These are phyloP conservation scores for Argopecten irradians DNA, from an alignment of 1,140 invertebrate species.

Conservation along the genomic window DNA sequence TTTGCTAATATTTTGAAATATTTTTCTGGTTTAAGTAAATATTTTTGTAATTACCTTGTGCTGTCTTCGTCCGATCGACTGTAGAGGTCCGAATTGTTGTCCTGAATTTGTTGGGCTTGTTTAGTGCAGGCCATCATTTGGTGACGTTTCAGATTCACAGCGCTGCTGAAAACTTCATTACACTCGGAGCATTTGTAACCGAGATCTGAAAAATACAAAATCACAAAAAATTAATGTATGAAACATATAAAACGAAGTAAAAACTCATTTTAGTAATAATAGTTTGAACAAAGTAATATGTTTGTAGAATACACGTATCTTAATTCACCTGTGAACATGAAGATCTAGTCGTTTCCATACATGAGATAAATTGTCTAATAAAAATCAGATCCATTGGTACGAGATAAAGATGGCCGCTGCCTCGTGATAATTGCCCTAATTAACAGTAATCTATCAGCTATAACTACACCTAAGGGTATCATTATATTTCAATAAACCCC, in stretches of 20 bases:
- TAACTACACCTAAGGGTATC: background rate
- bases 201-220: background rate
- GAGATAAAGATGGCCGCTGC: background rate
- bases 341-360: background rate
- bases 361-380: background rate
- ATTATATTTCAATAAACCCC: background rate
- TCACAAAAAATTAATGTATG: background rate
- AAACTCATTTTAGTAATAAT: background rate
- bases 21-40: no score
- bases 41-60: conserved; percentile 1
- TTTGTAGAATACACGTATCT: no score
- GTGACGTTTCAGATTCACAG: background rate
- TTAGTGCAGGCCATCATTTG: background rate
- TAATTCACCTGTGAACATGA: background rate
- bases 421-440: background rate
- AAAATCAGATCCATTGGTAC: background rate
- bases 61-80: background rate
- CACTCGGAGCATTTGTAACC: background rate
- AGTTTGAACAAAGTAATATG: background rate
- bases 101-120: background rate
- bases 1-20: no score
- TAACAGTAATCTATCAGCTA: background rate
- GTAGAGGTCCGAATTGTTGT: background rate
- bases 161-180: background rate
- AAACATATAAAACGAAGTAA: background rate